phyloP scores from a whole-genome alignment of 2,113 vertebrate species.

The Sporophila hypoxantha region DNA sequence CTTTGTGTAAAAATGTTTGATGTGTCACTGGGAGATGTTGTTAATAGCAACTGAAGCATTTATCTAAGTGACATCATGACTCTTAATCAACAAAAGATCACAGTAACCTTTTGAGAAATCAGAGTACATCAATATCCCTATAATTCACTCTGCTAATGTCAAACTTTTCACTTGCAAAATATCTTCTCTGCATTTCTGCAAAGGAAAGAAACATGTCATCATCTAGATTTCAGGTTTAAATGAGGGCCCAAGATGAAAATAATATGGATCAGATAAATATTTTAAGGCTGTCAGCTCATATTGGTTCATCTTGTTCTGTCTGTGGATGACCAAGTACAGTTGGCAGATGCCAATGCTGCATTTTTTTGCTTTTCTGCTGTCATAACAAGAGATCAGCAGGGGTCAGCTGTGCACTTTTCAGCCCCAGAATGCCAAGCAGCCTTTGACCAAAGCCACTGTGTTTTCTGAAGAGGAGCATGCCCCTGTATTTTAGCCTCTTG shows the following conservation, averaged over 20 bases:
- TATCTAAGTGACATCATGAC: not conserved
- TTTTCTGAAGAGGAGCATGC: not conserved
- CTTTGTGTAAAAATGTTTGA: not conserved
- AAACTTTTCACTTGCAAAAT: not conserved
- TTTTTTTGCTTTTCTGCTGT: not conserved
- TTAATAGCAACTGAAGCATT: not conserved
- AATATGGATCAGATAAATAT: not conserved
- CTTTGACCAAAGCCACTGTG: not conserved
- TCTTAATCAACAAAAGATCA: constrained; percentile 3
- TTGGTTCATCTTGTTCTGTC: not conserved
- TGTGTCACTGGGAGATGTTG: not conserved
- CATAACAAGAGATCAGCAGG: not conserved
- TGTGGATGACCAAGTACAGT: not conserved
- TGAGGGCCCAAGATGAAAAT: not conserved
- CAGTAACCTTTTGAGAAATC: constrained; percentile 23
- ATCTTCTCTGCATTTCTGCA: not conserved
- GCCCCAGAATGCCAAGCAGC: not conserved
- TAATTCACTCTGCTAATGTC: not conserved
- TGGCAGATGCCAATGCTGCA: not conserved
- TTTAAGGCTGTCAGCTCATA: not conserved
- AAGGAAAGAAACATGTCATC: not conserved
- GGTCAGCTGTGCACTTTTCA: not conserved
- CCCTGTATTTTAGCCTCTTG: not conserved
- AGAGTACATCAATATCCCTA: not conserved
- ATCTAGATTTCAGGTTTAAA: not conserved